phyloP scores from a whole-genome alignment of 2,888 invertebrate genomes.

The Eristalis intricaria region DNA sequence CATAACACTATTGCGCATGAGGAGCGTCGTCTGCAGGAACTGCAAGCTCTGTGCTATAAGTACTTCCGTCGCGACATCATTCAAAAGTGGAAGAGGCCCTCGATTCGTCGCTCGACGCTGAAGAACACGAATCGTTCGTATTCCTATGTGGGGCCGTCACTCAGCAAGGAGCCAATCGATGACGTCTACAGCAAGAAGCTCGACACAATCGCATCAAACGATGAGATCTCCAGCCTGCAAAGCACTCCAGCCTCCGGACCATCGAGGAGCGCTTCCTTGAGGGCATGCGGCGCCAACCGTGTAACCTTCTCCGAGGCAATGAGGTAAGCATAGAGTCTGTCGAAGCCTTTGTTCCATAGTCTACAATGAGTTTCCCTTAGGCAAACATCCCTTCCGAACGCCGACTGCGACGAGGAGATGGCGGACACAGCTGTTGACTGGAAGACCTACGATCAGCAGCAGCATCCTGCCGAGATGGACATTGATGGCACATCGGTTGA shows the following conservation, averaged over 20 bases:
- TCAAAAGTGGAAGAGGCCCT: conserved; percentile 83
- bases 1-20: conserved; percentile 96
- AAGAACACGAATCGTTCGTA: conserved; percentile 86
- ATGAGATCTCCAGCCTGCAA: conserved; percentile 79
- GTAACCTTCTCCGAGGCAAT: conserved; percentile 81
- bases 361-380: conserved; percentile 76
- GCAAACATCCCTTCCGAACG: conserved; percentile 91
- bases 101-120: conserved; percentile 81
- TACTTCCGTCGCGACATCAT: conserved; percentile 97
- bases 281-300: conserved; percentile 82
- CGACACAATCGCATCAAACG: conserved; percentile 80
- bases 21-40: conserved; percentile 93
- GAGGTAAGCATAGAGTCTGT: conserved; percentile 73
- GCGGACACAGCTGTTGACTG: conserved; percentile 82
- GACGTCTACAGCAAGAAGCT: conserved; percentile 80
- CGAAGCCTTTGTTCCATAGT: neutral
- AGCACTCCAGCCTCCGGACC: conserved; percentile 89
- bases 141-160: conserved; percentile 88
- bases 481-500: conserved; percentile 86
- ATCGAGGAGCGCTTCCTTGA: conserved; percentile 87
- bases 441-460: conserved; percentile 76
- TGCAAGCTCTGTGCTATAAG: conserved; percentile 96
- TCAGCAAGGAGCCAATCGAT: conserved; percentile 84
- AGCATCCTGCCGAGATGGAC: conserved; percentile 82
- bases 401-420: conserved; percentile 86